These are phyloP conservation scores for Aromia moschata DNA, from an alignment of 2,888 invertebrate species.

Conservation along the genomic window DNA sequence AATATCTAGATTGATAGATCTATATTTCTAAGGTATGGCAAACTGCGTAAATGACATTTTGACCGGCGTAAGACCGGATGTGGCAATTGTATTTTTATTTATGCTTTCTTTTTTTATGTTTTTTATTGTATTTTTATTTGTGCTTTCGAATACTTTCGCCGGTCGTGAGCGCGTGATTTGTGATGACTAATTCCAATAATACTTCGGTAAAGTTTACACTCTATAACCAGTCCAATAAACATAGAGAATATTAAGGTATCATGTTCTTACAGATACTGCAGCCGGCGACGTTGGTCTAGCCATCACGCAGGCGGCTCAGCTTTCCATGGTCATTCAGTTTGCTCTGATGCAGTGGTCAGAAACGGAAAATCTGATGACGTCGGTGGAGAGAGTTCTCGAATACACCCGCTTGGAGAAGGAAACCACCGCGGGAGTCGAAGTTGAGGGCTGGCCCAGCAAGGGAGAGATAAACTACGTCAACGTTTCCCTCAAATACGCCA, in stretches of 20 bases:
- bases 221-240: no score
- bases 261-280: constrained; percentile 60
- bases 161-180: no score
- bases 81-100: no score
- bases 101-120: no score
- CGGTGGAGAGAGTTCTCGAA: constrained; percentile 80
- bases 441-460: constrained; percentile 75
- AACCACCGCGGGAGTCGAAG: constrained; percentile 60
- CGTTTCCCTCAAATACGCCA: constrained; percentile 77
- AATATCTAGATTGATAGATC: no score
- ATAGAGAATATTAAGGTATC: no score
- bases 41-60: no score
- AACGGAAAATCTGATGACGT: constrained; percentile 80
- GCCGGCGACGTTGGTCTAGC: constrained; percentile 64
- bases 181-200: no score
- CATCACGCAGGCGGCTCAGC: constrained; percentile 63
- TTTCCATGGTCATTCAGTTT: constrained; percentile 74
- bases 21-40: no score
- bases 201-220: no score
- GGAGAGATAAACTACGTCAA: constrained; percentile 71
- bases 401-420: constrained; percentile 63
- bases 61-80: no score
- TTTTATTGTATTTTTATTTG: neutral
- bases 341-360: constrained; percentile 85
- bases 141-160: no score